Conservation (phyloP, 2,113 vertebrate species). For the Agapornis roseicollis region DNA sequence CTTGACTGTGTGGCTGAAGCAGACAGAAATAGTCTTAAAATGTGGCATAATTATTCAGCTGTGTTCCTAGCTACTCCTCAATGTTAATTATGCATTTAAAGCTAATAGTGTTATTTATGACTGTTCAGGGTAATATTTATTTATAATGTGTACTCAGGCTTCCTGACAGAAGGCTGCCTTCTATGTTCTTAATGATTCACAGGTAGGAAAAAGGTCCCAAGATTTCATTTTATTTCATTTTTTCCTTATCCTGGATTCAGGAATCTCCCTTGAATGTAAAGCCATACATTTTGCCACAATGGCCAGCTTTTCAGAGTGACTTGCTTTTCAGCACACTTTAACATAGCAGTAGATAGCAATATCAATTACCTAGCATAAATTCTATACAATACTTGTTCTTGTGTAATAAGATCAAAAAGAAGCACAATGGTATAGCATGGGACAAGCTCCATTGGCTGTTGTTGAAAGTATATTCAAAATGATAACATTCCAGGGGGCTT, state of each 20-base stretch:
- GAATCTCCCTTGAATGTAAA: background rate
- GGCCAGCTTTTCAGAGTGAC: background rate
- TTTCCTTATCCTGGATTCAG: background rate
- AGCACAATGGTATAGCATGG: fast-evolving
- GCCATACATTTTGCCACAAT: fast-evolving
- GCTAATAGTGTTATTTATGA: conserved; percentile 59
- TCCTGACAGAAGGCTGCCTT: background rate
- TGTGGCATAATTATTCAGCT: conserved; percentile 57
- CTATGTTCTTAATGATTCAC: background rate
- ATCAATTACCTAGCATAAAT: background rate
- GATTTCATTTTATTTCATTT: background rate
- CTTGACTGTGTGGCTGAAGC: conserved; percentile 24
- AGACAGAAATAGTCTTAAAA: conserved; percentile 46
- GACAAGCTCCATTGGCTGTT: background rate
- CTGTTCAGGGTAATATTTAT: conserved; percentile 47
- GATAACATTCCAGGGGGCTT: background rate
- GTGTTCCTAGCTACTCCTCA: conserved; percentile 38
- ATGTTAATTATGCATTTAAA: conserved; percentile 73
- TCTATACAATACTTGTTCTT: background rate
- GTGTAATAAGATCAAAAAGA: background rate
- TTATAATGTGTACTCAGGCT: conserved; percentile 1
- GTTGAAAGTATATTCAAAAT: background rate
- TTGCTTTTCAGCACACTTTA: background rate
- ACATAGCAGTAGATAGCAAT: background rate
- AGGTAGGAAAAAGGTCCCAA: background rate